phyloP scores from a whole-genome alignment of 2,797 vertebrate species.

The Tapirus indicus region DNA sequence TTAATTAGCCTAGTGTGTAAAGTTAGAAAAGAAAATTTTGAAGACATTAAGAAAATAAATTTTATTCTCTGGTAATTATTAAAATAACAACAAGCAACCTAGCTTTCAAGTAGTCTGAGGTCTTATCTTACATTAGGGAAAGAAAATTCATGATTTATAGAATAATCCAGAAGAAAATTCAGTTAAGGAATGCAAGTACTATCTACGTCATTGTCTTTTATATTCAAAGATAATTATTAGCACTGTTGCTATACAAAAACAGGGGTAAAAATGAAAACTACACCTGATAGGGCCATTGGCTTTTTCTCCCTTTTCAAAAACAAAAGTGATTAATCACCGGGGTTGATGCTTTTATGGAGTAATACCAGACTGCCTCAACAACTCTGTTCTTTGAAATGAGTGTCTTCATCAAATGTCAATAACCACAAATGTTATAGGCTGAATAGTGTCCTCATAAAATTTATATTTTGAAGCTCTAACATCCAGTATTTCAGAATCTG shows the following conservation, averaged over 20 bases:
- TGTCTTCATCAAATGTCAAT: background rate
- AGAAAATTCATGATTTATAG: background rate
- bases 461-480: background rate
- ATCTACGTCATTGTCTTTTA: background rate
- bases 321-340: background rate
- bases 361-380: background rate
- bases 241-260: background rate
- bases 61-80: background rate
- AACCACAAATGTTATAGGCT: background rate
- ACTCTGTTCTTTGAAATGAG: background rate
- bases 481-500: background rate
- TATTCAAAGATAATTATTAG: background rate
- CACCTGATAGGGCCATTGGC: background rate
- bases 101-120: background rate
- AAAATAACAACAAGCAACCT: background rate
- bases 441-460: background rate
- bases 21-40: background rate
- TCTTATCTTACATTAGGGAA: background rate
- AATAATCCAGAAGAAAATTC: background rate
- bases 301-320: background rate
- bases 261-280: constrained; percentile 1
- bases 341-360: background rate
- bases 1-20: background rate
- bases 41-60: background rate
- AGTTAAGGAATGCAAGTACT: background rate